phyloP scores from a whole-genome alignment of 1,140 invertebrate genomes.

The Goniozus legneri region DNA sequence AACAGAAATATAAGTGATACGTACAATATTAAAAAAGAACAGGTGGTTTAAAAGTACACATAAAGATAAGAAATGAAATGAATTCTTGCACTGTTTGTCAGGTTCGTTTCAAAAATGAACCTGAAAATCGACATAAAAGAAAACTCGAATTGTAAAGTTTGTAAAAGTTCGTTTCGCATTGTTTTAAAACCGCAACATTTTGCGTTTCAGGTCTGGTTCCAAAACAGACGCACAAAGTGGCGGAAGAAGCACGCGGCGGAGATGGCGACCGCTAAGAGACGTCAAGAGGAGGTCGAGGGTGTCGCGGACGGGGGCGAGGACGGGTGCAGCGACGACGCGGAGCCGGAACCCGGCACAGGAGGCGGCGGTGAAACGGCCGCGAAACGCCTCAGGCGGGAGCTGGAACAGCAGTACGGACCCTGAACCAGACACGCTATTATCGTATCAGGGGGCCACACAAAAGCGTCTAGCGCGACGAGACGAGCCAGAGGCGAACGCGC shows the following conservation, averaged over 20 bases:
- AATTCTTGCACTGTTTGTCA: too few species aligned
- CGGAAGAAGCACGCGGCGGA: slow-evolving; percentile 98
- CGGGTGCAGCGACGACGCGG: slow-evolving; percentile 65
- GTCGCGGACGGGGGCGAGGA: slow-evolving; percentile 63
- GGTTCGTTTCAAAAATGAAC: too few species aligned
- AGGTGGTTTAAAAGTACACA: too few species aligned
- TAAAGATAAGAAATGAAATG: too few species aligned
- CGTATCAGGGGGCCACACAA: too few species aligned
- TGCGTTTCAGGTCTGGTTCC: slow-evolving; percentile 94
- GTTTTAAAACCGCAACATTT: slow-evolving; percentile 1
- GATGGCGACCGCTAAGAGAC: slow-evolving; percentile 96
- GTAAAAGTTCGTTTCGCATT: too few species aligned
- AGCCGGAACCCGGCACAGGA: slow-evolving; percentile 32
- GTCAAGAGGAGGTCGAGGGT: slow-evolving; percentile 89
- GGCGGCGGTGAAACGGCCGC: slow-evolving; percentile 49
- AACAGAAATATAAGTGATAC: too few species aligned
- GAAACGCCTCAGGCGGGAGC: slow-evolving; percentile 56
- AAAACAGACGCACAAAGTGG: slow-evolving; percentile 99
- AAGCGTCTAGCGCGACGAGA: slow-evolving; percentile 16
- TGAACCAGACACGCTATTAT: slow-evolving; percentile 25
- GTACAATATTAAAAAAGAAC: too few species aligned
- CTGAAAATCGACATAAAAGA: too few species aligned
- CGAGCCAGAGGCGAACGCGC: background rate
- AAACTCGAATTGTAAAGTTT: too few species aligned
- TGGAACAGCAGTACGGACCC: slow-evolving; percentile 55